Percentiles rank a stretch among this genome's conserved stretches.
Evolutionary conservation across 2,797 vertebrate species (phyloP).

Genomic region (Neostethus bicornis): DNA sequence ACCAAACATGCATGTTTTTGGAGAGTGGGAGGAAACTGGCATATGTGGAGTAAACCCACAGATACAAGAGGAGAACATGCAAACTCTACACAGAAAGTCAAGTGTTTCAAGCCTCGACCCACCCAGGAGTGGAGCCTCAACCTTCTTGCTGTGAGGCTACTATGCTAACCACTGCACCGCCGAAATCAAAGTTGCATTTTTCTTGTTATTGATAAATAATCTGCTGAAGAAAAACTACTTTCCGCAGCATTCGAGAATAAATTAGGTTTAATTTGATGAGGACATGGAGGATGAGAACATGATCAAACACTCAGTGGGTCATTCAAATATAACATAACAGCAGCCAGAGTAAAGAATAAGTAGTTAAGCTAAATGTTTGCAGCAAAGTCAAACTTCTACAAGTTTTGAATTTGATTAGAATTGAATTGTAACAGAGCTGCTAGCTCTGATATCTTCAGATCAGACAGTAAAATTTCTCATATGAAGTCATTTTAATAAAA

Average conservation of each 20-base stretch:
- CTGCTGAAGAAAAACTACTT: background rate
- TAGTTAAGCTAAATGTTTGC: background rate
- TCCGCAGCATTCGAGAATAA: background rate
- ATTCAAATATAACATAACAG: background rate
- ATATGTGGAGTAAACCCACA: too few relatives aligned
- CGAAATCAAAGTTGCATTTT: background rate
- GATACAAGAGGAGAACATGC: too few relatives aligned
- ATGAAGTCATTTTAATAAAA: conserved; percentile 5
- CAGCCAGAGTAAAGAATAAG: background rate
- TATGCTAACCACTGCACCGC: too few relatives aligned
- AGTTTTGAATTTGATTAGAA: conserved; percentile 30
- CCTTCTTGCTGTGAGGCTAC: too few relatives aligned
- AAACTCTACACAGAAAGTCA: too few relatives aligned
- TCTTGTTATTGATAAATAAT: background rate
- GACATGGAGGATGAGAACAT: background rate
- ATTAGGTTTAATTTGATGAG: background rate
- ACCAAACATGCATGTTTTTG: too few relatives aligned
- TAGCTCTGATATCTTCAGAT: conserved; percentile 27
- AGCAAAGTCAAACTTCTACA: conserved; percentile 20
- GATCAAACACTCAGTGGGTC: background rate
- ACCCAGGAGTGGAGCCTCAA: too few relatives aligned
- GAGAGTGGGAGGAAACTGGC: too few relatives aligned
- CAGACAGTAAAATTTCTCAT: conserved; percentile 3
- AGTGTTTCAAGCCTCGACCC: too few relatives aligned
- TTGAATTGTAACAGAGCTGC: conserved; percentile 17